Evolutionary conservation across 2,888 invertebrate species (phyloP).

Genomic region (Pyrgus malvae): DNA sequence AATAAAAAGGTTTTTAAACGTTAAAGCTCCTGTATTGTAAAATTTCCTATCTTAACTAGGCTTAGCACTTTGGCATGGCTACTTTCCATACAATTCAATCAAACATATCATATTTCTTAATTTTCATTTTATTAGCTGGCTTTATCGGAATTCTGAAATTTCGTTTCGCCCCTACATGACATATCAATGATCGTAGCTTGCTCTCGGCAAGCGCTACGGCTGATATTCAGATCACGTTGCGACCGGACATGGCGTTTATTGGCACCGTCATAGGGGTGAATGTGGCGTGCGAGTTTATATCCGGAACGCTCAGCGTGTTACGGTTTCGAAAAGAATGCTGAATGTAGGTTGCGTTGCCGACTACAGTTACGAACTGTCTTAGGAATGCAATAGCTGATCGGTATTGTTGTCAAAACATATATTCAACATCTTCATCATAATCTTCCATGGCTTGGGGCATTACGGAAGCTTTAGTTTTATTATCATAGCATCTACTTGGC

Average conservation of each 20-base stretch:
- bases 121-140: background rate
- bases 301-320: conserved; percentile 79
- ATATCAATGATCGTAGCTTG: conserved; percentile 53
- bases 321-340: conserved; percentile 81
- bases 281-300: conserved; percentile 65
- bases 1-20: too few species aligned
- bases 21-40: too few species aligned
- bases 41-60: too few species aligned
- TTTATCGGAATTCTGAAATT: conserved; percentile 6
- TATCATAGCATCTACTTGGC: too few species aligned
- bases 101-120: background rate
- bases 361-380: conserved; percentile 73
- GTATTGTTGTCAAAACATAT: conserved; percentile 58
- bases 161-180: conserved; percentile 42
- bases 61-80: too few species aligned
- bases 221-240: conserved; percentile 53
- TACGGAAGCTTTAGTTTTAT: too few species aligned
- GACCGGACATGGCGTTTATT: conserved; percentile 67
- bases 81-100: too few species aligned
- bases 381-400: conserved; percentile 61
- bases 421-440: conserved; percentile 13
- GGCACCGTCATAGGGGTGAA: conserved; percentile 61
- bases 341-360: conserved; percentile 79
- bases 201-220: conserved; percentile 74
- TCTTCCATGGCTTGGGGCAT: too few species aligned